Evolutionary conservation across 2,113 vertebrate species (phyloP).

Genomic region (Vulpes ferrilata): DNA sequence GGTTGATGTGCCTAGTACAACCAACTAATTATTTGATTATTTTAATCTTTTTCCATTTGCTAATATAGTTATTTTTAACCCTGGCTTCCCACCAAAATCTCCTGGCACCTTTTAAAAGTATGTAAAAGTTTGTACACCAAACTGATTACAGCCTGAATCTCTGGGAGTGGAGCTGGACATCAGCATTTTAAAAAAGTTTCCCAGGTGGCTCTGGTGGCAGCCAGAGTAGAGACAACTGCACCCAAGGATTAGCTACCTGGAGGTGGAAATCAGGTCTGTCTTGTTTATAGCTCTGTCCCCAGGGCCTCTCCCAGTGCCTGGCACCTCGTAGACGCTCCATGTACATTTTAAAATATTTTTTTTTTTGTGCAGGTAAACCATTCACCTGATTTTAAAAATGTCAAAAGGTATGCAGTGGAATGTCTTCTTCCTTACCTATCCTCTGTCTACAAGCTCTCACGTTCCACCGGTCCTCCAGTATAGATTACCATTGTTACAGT

Average conservation of each 20-base stretch:
- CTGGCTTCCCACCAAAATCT: neutral
- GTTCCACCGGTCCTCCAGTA: neutral
- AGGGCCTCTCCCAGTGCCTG: neutral
- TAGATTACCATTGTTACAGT: neutral
- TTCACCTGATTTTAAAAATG: neutral
- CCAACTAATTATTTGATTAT: neutral
- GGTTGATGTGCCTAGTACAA: neutral
- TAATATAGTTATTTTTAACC: neutral
- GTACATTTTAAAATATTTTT: neutral
- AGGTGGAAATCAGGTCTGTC: neutral
- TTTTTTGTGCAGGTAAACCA: too few relatives aligned
- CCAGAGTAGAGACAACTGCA: neutral
- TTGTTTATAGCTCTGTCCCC: neutral
- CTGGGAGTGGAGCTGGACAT: neutral
- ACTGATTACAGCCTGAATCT: neutral
- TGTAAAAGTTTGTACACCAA: too few relatives aligned
- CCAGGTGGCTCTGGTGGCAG: neutral
- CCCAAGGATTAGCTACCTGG: neutral
- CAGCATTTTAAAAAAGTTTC: neutral
- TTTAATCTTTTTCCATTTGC: neutral
- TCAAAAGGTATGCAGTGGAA: neutral
- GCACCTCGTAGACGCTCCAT: neutral
- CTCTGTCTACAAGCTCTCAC: neutral
- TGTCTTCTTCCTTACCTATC: neutral
- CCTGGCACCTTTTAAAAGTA: neutral